Base-by-base conservation (phyloP, 2,113 vertebrate genomes). In the Rattus rattus region DNA sequence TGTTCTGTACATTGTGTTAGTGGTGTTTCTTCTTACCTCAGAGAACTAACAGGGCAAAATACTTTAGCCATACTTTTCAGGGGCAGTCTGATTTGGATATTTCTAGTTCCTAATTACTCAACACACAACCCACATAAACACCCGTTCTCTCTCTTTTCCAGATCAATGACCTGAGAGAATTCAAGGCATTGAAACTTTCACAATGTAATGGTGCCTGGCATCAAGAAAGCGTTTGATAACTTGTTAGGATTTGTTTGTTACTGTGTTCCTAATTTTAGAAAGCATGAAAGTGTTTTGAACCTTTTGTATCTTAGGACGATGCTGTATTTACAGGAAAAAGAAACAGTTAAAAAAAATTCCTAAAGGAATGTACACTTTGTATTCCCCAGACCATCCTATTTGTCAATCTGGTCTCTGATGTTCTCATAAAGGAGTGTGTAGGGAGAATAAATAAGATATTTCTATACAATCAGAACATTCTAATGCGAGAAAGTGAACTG, bases 401-500 rank as follows among this genome's bases (percentile, higher is more conserved):
- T 65, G 12, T 43, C 30, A 81, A 39, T 36, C 22, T 87, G 22
- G 77, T 43, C 59, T 93, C 69, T 80, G 65, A 75, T 14, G 52
- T 20, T 87, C 43, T 17, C 19, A 52, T 56, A 56, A 91, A 93
- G 30, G n/a, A 61, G 6, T 54, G 26, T 92, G 20, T 30, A 76
- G 92, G 69, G 22, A 22, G 49, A 92, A 89, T 75, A 93, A 69
- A 43, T 61, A 94, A 69, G 54, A 56, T 56, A 61, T n/a, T 90
- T 90, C 52, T 81, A 90, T 87, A 61, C 87, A 95, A 89, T 67
- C 9, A 91, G 63, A 39, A 91, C 75, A 69, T 56, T 73, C 70
- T 39, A 43, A 1, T 11, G 24, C 7, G 80, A 94, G 61, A 94
- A 87, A 36, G 26, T 75, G 30, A 87, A 83, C 17, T 72, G 4